phyloP scores from a whole-genome alignment of 2,797 vertebrate genomes.

The Hippopotamyrus pictus region DNA sequence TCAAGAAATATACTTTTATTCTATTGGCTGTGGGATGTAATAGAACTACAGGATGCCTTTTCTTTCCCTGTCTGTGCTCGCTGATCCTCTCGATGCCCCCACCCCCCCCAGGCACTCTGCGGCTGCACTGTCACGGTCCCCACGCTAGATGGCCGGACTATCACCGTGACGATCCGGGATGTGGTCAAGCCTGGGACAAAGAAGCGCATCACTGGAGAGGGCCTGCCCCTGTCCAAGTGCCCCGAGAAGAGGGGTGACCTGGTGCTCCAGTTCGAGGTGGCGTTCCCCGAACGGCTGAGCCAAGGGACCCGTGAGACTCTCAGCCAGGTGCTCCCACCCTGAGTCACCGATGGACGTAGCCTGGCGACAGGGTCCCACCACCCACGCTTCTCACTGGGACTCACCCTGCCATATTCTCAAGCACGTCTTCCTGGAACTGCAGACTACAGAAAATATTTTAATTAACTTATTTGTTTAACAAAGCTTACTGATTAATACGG shows the following conservation, averaged over 20 bases:
- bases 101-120: slow-evolving; percentile 70
- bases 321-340: slow-evolving; percentile 75
- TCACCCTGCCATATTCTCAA: background rate
- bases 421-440: background rate
- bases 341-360: slow-evolving; percentile 29
- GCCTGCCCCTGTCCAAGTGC: slow-evolving; percentile 78
- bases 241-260: slow-evolving; percentile 84
- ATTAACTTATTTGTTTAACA: background rate
- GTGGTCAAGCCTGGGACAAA: slow-evolving; percentile 81
- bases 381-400: background rate
- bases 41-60: background rate
- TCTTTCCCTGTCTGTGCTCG: background rate
- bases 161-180: slow-evolving; percentile 78
- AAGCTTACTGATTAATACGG: background rate
- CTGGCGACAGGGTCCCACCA: background rate
- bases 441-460: background rate
- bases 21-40: background rate
- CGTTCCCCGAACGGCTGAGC: slow-evolving; percentile 78
- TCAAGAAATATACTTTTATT: background rate
- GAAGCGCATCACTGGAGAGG: slow-evolving; percentile 76
- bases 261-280: slow-evolving; percentile 79
- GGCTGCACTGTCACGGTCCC: slow-evolving; percentile 79
- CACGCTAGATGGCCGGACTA: slow-evolving; percentile 79
- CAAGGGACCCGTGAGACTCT: slow-evolving; percentile 65
- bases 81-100: background rate